Evolutionary conservation across 2,113 vertebrate species (phyloP).

Genomic region (Gobio gobio): DNA sequence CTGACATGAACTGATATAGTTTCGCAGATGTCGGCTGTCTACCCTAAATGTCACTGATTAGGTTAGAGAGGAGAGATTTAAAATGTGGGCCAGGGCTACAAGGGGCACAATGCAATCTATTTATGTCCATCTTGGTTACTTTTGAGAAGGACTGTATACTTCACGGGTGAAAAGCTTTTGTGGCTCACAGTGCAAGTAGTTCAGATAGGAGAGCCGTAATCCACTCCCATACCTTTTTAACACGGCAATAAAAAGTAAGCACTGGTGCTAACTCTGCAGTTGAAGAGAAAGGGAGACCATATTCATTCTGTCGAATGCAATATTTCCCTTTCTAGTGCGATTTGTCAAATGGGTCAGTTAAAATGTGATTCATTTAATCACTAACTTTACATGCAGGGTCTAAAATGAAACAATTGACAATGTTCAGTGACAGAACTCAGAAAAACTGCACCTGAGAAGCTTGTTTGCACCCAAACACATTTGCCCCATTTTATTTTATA

Average conservation of each 20-base stretch:
- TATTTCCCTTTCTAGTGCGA: not conserved
- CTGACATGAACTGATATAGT: not conserved
- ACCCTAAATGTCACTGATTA: conserved; percentile 58
- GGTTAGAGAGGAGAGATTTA: conserved; percentile 59
- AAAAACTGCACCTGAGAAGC: not conserved
- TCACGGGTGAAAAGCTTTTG: conserved; percentile 37
- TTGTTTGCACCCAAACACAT: not conserved
- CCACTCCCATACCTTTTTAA: conserved; percentile 36
- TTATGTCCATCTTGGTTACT: conserved; percentile 70
- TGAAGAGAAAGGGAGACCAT: conserved; percentile 9
- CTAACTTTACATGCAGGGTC: not conserved
- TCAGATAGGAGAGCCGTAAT: conserved; percentile 38
- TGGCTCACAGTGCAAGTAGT: conserved; percentile 32
- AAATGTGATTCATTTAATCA: not conserved
- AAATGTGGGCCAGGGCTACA: conserved; percentile 61
- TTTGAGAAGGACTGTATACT: conserved; percentile 36
- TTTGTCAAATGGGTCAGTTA: not conserved
- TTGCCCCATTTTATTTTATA: not conserved
- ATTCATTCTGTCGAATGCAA: conserved; percentile 24
- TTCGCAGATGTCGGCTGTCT: conserved; percentile 41
- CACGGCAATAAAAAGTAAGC: conserved; percentile 2
- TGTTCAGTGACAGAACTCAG: not conserved
- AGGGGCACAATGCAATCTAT: conserved; percentile 69
- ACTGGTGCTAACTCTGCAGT: not conserved
- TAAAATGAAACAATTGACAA: not conserved